Evolutionary conservation across 2,113 vertebrate species (phyloP), one percentile per base, ranked within the genome.

Genomic region (Centropristis striata): DNA sequence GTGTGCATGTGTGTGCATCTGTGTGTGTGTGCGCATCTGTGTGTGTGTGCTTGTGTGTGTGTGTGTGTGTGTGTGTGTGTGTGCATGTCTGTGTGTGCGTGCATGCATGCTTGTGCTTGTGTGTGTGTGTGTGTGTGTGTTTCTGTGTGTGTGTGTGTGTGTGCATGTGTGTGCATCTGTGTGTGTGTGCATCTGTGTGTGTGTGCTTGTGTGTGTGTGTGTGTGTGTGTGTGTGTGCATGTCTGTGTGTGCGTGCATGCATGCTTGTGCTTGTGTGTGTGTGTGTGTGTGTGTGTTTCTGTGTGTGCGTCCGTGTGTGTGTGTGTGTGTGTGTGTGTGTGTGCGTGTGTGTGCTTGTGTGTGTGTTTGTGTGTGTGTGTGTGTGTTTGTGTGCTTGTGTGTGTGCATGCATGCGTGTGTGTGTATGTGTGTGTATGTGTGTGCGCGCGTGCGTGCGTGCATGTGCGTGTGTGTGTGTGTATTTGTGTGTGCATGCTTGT

Each of bases 201-300:
- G 50, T 60, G 27, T 23, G 47, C 51, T 37, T 59, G 59, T 39
- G 18, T 41, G 49, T 54, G 16, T 27, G 51, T 53, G 51, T n/a
- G n/a, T n/a, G 76, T 71, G 81, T 72, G 50, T 28, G 16, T 75
- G 70, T 70, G 63, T 57, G 28, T 67, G 49, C n/a, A n/a, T n/a
- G n/a, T n/a, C n/a, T 73, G 39, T 59, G 49, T 46, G 67, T 59
- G 66, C n/a, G n/a, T n/a, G n/a, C n/a, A n/a, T n/a, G n/a, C n/a
- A n/a, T n/a, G n/a, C n/a, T n/a, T 72, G 65, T 36, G 44, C 58
- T 51, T 65, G 39, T 67, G 20, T 55, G 32, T 75, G 50, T 60
- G 27, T 23, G 47, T 59, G 59, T 39, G 18, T 41, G 49, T 54
- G 16, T 27, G 51, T 53, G 51, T n/a, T n/a, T n/a, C n/a, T n/a